Evolutionary conservation across 2,113 vertebrate species (phyloP), one percentile per base, ranked within the genome.

Genomic region (Mustela nigripes): DNA sequence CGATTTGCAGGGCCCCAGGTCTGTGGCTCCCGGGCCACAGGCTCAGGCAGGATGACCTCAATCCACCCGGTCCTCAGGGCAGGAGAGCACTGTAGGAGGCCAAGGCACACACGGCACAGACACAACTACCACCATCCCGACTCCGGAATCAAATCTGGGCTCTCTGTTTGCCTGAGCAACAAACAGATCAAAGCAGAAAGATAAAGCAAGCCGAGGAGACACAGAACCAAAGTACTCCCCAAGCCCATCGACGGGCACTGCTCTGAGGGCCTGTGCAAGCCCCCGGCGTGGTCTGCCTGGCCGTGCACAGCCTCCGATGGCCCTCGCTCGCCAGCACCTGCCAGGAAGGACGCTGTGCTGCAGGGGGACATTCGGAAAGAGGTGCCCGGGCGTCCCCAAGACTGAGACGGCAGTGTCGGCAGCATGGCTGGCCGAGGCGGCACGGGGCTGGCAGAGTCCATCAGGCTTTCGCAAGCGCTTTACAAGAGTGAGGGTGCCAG

Each of bases 251-350:
- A 5, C 73, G 2, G 7, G 39, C 12, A 33, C 15, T 31, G 39
- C 22, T 81, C 50, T 71, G 5, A 21, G 19, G 39, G 21, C 3
- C n/a, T 2, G 4, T 1, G 28, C 28, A 45, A 31, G 45, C 4
- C 45, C 60, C 1, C 3, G 10, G 26, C 63, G 36, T 1, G 12
- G 21, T 26, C 48, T 56, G 48, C 3, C 0, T 4, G 4, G 5
- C 60, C 0, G 0, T 5, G 6, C 12, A 21, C 0, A 0, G 86
- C 56, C 42, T 82, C 33, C 0, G 0, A 12, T 5, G 5, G 39
- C n/a, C 18, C 78, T 3, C 5, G 5, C 3, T 80, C 11, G 11
- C 78, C 48, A n/a, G 50, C 19, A 7, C 78, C 48, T 7, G 50
- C 50, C 78, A 3, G 10, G 48, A 53, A 53, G 78, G 48, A 45